Conservation (phyloP, 2,113 vertebrate genomes). For the Chaetorhynchus papuensis region DNA sequence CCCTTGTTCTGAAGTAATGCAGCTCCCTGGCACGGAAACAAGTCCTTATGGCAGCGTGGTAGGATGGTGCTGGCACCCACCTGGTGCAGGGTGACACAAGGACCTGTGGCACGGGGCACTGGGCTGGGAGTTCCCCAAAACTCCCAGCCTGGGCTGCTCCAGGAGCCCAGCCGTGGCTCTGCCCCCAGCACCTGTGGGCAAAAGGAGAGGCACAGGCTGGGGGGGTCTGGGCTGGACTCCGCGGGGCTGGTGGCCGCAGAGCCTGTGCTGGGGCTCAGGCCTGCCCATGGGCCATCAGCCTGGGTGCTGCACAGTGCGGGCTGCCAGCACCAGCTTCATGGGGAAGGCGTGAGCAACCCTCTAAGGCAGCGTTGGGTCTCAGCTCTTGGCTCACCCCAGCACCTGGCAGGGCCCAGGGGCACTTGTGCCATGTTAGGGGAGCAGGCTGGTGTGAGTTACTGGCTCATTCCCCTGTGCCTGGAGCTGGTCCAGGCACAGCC, state of each 20-base stretch:
- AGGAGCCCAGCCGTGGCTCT: neutral
- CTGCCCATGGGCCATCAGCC: neutral
- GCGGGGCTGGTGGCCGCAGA: neutral
- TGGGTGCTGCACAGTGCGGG: accelerated
- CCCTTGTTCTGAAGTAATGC: neutral
- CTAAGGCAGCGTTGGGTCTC: accelerated
- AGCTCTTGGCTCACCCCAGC: neutral
- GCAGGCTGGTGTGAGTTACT: accelerated
- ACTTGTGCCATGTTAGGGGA: neutral
- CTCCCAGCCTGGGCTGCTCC: neutral
- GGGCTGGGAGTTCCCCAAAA: neutral
- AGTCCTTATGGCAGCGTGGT: accelerated
- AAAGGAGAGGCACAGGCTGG: neutral
- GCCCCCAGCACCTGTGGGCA: neutral
- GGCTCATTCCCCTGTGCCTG: accelerated
- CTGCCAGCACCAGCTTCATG: accelerated
- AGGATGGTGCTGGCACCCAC: neutral
- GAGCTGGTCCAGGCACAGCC: neutral
- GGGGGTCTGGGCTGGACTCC: accelerated
- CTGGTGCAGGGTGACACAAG: neutral
- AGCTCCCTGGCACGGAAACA: neutral
- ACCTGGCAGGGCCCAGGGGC: accelerated
- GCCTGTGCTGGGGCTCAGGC: neutral
- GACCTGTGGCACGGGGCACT: neutral
- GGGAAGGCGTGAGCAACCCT: neutral